A percentile compares a stretch with the other conserved stretches of the same genome.
Conservation (phyloP, 2,797 vertebrate genomes). For the Glyptemys insculpta region DNA sequence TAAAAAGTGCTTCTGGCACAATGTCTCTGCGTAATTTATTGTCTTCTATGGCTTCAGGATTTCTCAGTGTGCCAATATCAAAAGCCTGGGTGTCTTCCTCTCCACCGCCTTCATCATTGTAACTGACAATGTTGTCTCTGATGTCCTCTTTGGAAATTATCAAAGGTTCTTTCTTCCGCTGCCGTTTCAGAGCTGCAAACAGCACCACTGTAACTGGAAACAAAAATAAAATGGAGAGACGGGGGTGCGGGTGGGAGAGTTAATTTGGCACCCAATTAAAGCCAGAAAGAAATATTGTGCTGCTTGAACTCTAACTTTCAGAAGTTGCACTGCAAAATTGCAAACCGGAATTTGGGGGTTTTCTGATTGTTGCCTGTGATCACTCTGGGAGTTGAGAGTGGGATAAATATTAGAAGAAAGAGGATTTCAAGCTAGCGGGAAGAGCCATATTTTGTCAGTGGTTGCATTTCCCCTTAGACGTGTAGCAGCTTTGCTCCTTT, state of each 20-base stretch:
- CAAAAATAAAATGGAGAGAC: constrained; percentile 51
- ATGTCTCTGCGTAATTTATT: constrained; percentile 92
- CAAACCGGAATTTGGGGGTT: background rate
- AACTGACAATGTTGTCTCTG: constrained; percentile 95
- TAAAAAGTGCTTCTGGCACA: constrained; percentile 90
- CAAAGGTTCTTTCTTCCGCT: constrained; percentile 94
- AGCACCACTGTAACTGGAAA: constrained; percentile 92
- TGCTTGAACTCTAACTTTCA: background rate
- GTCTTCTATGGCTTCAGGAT: constrained; percentile 94
- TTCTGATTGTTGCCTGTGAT: background rate
- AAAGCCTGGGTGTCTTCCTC: constrained; percentile 97
- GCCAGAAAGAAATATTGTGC: background rate
- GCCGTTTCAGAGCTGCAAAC: constrained; percentile 91
- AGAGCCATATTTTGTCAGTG: constrained; percentile 21
- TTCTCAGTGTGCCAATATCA: constrained; percentile 93
- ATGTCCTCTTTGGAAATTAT: constrained; percentile 98
- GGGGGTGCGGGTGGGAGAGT: background rate
- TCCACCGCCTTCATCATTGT: constrained; percentile 95
- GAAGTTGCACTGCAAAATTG: constrained; percentile 44
- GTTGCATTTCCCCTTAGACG: background rate
- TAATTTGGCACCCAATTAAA: constrained; percentile 66
- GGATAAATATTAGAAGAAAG: constrained; percentile 30
- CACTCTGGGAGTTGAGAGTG: background rate
- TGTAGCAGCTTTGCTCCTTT: constrained; percentile 17
- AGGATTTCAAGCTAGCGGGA: constrained; percentile 1